A percentile compares a stretch with the other conserved stretches of the same genome.
These are phyloP conservation scores for Platanista minor DNA, from an alignment of 2,113 vertebrate species.

Conservation along the genomic window DNA sequence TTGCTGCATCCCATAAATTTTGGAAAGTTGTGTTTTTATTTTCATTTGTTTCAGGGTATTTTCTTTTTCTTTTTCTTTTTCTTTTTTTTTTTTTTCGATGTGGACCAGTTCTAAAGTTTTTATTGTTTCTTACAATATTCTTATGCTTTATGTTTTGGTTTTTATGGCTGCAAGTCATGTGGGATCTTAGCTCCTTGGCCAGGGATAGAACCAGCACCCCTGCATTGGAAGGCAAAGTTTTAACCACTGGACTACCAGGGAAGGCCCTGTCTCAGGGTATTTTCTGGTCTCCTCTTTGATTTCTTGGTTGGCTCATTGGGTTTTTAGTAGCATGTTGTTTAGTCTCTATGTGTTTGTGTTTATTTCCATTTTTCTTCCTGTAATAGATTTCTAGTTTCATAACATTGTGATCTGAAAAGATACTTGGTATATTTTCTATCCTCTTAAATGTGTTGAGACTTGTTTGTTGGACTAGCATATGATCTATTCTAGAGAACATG, in stretches of 20 bases:
- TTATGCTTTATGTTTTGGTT: too few relatives aligned
- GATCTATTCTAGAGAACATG: background rate
- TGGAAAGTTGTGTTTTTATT: background rate
- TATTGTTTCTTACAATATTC: too few relatives aligned
- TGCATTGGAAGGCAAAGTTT: too few relatives aligned
- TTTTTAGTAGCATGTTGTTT: background rate
- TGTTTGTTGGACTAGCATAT: background rate
- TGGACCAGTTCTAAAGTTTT: too few relatives aligned
- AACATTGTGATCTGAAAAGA: background rate
- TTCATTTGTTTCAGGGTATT: background rate
- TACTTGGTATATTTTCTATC: background rate
- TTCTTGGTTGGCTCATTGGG: background rate
- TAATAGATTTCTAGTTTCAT: background rate
- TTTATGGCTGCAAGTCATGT: too few relatives aligned
- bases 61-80: background rate
- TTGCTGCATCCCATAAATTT: background rate
- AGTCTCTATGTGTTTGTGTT: background rate
- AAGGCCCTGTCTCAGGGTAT: background rate
- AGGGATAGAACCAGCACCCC: too few relatives aligned
- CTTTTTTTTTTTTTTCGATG: too few relatives aligned
- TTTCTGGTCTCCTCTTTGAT: background rate
- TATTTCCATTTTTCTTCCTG: background rate
- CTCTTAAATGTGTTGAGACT: background rate
- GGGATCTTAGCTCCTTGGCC: too few relatives aligned
- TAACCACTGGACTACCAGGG: too few relatives aligned